phyloP scores from a whole-genome alignment of 2,113 vertebrate species.

The Trichechus manatus region DNA sequence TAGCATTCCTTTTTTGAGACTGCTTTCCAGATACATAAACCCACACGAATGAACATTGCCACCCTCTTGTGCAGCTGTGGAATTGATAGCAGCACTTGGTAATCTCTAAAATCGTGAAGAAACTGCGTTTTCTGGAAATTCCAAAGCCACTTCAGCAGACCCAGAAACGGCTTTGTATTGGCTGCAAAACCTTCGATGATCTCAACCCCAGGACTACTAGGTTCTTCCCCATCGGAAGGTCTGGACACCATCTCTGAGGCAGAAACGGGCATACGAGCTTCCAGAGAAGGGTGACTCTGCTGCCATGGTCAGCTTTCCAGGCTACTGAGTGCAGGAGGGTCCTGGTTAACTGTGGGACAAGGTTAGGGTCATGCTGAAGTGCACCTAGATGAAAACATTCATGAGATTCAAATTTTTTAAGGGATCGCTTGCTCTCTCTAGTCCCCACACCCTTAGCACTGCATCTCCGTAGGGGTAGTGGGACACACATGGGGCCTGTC shows the following conservation, averaged over 20 bases:
- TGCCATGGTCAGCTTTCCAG: background rate
- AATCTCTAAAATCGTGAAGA: background rate
- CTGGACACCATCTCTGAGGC: background rate
- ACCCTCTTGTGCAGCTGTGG: background rate
- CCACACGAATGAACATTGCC: background rate
- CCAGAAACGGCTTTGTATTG: background rate
- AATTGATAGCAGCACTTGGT: background rate
- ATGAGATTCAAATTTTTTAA: background rate
- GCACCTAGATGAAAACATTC: background rate
- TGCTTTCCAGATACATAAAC: background rate
- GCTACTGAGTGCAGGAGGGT: background rate
- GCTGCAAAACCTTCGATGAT: background rate
- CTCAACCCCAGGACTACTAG: background rate
- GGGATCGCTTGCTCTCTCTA: background rate
- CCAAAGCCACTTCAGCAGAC: background rate
- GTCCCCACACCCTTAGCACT: background rate
- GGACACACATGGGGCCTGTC: background rate
- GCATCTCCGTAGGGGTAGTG: background rate
- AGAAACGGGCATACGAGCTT: background rate
- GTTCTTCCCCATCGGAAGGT: background rate
- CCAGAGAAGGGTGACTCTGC: background rate
- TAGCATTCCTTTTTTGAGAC: background rate
- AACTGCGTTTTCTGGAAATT: background rate
- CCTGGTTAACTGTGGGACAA: too few relatives aligned
- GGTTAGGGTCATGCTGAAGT: background rate